Evolutionary conservation across 2,888 invertebrate genomes (phyloP).

Genomic region (Brachyptera putata): DNA sequence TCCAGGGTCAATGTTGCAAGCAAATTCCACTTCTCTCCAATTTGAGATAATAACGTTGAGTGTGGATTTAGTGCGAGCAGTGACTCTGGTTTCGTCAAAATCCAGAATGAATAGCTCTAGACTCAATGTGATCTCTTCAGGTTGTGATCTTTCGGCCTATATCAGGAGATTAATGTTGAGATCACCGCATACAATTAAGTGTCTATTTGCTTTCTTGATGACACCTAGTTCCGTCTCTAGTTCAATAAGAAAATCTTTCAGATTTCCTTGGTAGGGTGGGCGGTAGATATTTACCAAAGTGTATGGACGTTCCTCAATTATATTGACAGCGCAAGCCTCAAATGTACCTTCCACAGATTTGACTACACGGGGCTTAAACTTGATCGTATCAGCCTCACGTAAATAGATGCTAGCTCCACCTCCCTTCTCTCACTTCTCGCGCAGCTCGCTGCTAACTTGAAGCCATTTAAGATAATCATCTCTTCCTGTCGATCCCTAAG

Average conservation of each 20-base stretch:
- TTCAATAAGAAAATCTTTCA: too few species aligned
- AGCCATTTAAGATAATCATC: background rate
- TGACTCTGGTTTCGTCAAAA: background rate
- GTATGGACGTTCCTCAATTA: background rate
- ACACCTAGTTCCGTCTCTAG: too few species aligned
- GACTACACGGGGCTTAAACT: background rate
- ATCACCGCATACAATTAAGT: background rate
- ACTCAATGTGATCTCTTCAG: too few species aligned
- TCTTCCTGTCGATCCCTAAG: conserved; percentile 1
- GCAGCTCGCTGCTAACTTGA: background rate
- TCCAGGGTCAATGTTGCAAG: conserved; percentile 1
- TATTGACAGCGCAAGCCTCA: background rate
- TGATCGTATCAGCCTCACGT: too few species aligned
- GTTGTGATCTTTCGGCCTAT: background rate
- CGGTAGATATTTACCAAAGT: background rate
- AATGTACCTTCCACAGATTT: background rate
- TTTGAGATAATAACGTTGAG: background rate
- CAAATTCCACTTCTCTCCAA: background rate
- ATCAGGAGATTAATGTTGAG: background rate
- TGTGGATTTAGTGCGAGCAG: background rate
- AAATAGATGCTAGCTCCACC: background rate
- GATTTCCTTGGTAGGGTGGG: background rate
- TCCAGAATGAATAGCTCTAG: too few species aligned
- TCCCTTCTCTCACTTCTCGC: too few species aligned
- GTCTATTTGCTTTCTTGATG: background rate